Percentiles rank a stretch among this genome's conserved stretches.
These are phyloP conservation scores for Ptychoptera albimana DNA, from an alignment of 2,888 invertebrate species.

Conservation along the genomic window DNA sequence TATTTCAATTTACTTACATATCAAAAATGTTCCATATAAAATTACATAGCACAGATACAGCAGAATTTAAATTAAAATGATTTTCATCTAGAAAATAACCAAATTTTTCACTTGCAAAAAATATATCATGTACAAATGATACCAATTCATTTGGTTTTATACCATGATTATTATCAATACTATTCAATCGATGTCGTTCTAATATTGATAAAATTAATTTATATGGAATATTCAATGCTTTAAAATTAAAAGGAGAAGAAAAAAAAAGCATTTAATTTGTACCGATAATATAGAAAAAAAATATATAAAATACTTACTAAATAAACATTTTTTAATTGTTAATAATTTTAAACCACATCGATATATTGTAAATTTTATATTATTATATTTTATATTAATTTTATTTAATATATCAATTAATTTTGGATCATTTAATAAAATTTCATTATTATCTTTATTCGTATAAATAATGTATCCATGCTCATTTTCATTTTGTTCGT, in stretches of 20 bases:
- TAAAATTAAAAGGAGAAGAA: slow-evolving; percentile 5
- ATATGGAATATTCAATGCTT: slow-evolving; percentile 25
- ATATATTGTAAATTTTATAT: slow-evolving; percentile 24
- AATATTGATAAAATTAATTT: slow-evolving; percentile 24
- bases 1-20: slow-evolving; percentile 17
- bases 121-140: slow-evolving; percentile 26
- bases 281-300: no score
- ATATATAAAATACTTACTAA: slow-evolving; percentile 19
- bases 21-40: slow-evolving; percentile 30
- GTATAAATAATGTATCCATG: not conserved
- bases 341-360: slow-evolving; percentile 26
- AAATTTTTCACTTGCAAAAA: slow-evolving; percentile 26
- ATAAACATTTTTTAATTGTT: slow-evolving; percentile 22
- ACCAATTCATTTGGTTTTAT: slow-evolving; percentile 25
- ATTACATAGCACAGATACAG: slow-evolving; percentile 21
- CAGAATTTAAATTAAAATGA: slow-evolving; percentile 17
- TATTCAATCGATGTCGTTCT: slow-evolving; percentile 21
- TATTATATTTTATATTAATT: not conserved
- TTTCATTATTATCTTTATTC: not conserved
- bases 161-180: slow-evolving; percentile 20
- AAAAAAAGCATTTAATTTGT: not conserved
- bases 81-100: slow-evolving; percentile 20
- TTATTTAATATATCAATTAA: not conserved
- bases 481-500: not conserved
- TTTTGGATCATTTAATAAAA: slow-evolving; percentile 1